These are phyloP conservation scores for Pseudorhombus dupliciocellatus DNA, from an alignment of 2,113 vertebrate species.

Conservation along the genomic window DNA sequence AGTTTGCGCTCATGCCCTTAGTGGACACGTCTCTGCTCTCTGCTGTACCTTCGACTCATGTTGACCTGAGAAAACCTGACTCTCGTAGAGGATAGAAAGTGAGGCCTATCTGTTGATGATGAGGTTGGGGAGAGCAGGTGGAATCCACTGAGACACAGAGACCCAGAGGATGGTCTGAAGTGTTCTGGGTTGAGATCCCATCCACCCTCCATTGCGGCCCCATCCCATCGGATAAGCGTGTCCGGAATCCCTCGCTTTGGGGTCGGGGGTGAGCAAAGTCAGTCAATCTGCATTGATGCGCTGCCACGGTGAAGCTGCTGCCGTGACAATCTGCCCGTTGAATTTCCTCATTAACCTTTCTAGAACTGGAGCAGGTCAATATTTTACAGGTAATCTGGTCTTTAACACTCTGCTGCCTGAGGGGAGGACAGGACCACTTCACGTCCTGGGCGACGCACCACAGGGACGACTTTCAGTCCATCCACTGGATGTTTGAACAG, in stretches of 20 bases:
- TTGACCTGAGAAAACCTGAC: neutral
- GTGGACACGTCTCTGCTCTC: neutral
- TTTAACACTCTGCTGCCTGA: neutral
- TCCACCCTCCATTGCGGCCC: slow-evolving; percentile 20
- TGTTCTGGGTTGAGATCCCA: slow-evolving; percentile 6
- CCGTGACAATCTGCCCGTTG: neutral
- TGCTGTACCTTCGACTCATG: neutral
- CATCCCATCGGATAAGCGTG: slow-evolving; percentile 30
- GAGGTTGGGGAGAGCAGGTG: neutral
- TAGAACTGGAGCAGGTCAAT: slow-evolving; percentile 47
- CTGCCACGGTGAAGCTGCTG: too few species aligned
- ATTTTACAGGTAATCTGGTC: slow-evolving; percentile 58
- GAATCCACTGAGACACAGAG: neutral
- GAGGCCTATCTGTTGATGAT: too few species aligned
- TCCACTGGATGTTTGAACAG: neutral
- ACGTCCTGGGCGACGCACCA: too few species aligned
- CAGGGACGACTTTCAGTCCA: neutral
- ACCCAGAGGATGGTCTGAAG: neutral
- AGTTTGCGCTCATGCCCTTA: neutral
- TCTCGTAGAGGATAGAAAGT: neutral
- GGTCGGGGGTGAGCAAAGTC: neutral
- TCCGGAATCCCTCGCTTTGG: slow-evolving; percentile 27
- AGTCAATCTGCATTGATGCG: neutral
- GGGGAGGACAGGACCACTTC: neutral
- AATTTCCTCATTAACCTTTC: slow-evolving; percentile 73